Conservation (phyloP, 2,113 vertebrate genomes). For the Sclerurus mexicanus region DNA sequence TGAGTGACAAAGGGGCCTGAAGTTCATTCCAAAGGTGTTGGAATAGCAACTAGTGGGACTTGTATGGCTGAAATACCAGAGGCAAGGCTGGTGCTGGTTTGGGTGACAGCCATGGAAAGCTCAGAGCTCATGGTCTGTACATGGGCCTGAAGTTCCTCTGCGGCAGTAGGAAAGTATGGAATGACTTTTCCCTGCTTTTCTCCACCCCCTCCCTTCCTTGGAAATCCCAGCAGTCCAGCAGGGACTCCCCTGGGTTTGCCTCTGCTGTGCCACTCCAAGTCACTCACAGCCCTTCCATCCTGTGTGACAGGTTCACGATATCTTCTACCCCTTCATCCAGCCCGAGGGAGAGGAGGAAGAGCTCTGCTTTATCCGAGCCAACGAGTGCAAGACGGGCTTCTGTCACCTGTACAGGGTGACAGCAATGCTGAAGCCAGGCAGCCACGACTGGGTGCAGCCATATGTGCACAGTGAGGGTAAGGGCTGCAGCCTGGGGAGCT, state of each 20-base stretch:
- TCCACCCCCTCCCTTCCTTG: neutral
- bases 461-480: constrained; percentile 83
- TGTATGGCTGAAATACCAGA: neutral
- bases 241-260: neutral
- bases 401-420: constrained; percentile 93
- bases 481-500: neutral
- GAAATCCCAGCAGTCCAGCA: neutral
- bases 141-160: neutral
- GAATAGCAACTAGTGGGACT: neutral
- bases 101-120: neutral
- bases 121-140: neutral
- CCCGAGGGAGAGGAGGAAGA: constrained; percentile 85
- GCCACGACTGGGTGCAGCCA: constrained; percentile 82
- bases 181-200: neutral
- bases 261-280: neutral
- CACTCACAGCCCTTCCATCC: neutral
- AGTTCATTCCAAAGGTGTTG: neutral
- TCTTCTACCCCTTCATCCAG: constrained; percentile 94
- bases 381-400: constrained; percentile 92
- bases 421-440: constrained; percentile 76
- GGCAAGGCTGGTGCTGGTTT: neutral
- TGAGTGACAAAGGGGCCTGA: neutral
- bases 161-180: neutral
- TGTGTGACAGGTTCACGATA: constrained; percentile 87
- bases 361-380: constrained; percentile 90